Evolutionary conservation across 92 coral and sea anemone species (phyloP).

Genomic region (Actinernus sp.): DNA sequence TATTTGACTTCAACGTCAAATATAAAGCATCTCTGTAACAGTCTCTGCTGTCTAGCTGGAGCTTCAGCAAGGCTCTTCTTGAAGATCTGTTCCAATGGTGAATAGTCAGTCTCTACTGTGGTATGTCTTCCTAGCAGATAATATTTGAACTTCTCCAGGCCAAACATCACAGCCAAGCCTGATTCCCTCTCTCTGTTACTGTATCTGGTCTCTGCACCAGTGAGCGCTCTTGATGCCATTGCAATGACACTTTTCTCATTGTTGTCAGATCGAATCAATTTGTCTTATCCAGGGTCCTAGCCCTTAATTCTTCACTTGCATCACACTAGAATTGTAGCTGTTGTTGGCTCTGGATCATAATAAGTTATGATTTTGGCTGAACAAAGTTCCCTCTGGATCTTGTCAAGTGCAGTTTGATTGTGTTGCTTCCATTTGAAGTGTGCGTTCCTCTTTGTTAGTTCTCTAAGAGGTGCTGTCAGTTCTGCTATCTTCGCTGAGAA

Average conservation of each 20-base stretch:
- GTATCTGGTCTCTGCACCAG: conserved; percentile 36
- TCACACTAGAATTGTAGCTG: conserved; percentile 40
- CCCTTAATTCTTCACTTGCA: conserved; percentile 52
- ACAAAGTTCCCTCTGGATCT: conserved; percentile 48
- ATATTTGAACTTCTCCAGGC: conserved; percentile 53
- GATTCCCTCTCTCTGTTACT: conserved; percentile 32
- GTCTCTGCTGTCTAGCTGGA: conserved; percentile 38
- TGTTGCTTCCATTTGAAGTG: conserved; percentile 57
- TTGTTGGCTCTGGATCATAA: conserved; percentile 54
- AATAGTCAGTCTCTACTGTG: conserved; percentile 42
- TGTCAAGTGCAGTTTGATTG: conserved; percentile 53
- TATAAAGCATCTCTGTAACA: conserved; percentile 43
- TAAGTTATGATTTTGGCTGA: conserved; percentile 34
- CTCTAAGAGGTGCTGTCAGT: conserved; percentile 59
- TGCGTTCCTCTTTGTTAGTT: conserved; percentile 57
- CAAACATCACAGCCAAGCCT: conserved; percentile 32
- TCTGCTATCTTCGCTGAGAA: conserved; percentile 57
- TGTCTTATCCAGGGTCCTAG: conserved; percentile 49
- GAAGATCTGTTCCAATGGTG: too few relatives aligned
- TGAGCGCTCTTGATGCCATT: conserved; percentile 45
- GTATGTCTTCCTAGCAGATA: conserved; percentile 54
- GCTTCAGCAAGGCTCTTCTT: too few relatives aligned
- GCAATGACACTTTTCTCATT: too few relatives aligned
- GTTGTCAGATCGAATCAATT: conserved; percentile 21
- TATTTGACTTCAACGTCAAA: conserved; percentile 61